phyloP scores from a whole-genome alignment of 2,113 vertebrate species.

The Caranx ignobilis region DNA sequence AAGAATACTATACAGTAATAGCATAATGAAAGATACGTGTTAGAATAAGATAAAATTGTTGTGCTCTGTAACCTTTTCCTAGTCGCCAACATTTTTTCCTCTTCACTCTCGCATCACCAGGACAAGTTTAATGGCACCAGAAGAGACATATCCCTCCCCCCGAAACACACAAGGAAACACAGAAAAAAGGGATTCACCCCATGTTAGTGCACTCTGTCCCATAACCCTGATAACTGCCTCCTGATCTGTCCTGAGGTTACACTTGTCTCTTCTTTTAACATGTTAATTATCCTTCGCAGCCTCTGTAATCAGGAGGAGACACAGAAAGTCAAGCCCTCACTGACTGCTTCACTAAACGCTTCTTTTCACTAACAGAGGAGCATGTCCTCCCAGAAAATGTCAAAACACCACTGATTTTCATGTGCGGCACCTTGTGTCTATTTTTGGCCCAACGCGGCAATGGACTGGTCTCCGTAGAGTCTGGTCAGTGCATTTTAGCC shows the following conservation, averaged over 20 bases:
- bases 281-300: not conserved
- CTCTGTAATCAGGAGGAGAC: not conserved
- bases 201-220: not conserved
- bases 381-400: not conserved
- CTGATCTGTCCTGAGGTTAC: not conserved
- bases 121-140: too few relatives aligned
- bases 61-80: too few relatives aligned
- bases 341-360: not conserved
- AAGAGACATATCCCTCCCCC: too few relatives aligned
- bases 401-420: not conserved
- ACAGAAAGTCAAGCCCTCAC: not conserved
- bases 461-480: not conserved
- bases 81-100: too few relatives aligned
- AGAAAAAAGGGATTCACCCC: not conserved
- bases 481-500: not conserved
- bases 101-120: too few relatives aligned
- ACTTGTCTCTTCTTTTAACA: not conserved
- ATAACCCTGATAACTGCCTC: not conserved
- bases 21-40: too few relatives aligned
- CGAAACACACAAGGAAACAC: too few relatives aligned
- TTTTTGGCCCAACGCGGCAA: not conserved
- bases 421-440: not conserved
- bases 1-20: too few relatives aligned
- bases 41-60: too few relatives aligned
- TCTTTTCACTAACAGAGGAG: conserved; percentile 7